Percentiles rank a stretch among this genome's conserved stretches.
phyloP scores from a whole-genome alignment of 2,888 invertebrate genomes.

The Mayetiola destructor region DNA sequence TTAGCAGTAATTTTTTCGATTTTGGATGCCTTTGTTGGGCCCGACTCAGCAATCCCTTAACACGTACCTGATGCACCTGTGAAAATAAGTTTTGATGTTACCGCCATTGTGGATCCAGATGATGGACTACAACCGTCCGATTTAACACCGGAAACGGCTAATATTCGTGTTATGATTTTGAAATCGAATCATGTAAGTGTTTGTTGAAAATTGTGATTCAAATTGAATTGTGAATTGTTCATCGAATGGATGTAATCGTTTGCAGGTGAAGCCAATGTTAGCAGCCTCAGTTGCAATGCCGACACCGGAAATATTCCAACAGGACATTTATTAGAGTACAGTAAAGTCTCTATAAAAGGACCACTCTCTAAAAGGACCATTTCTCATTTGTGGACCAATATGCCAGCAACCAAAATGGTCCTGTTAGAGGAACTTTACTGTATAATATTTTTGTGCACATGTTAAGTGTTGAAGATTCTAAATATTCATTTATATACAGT shows the following conservation, averaged over 20 bases:
- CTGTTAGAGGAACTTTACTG: no score
- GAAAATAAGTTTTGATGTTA: slow-evolving; percentile 39
- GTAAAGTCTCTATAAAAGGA: no score
- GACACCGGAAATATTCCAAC: slow-evolving; percentile 45
- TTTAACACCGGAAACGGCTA: slow-evolving; percentile 30
- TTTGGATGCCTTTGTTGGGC: slow-evolving; percentile 62
- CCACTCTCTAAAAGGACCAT: no score
- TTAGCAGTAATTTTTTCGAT: slow-evolving; percentile 52
- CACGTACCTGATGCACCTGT: slow-evolving; percentile 47
- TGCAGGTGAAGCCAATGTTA: slow-evolving; percentile 50
- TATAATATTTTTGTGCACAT: background rate
- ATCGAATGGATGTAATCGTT: background rate
- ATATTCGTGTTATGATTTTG: slow-evolving; percentile 31
- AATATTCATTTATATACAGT: background rate
- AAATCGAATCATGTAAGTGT: slow-evolving; percentile 25
- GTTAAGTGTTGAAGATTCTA: background rate
- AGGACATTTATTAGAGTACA: slow-evolving; percentile 17
- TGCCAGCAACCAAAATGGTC: no score
- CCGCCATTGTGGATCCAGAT: slow-evolving; percentile 27
- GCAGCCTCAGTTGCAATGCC: slow-evolving; percentile 82
- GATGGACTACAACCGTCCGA: slow-evolving; percentile 31
- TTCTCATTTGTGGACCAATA: no score
- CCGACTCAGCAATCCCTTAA: slow-evolving; percentile 55
- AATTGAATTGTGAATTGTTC: background rate
- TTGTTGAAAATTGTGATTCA: background rate